Evolutionary conservation across 2,888 invertebrate species (phyloP), one percentile per base, ranked within the genome.

Genomic region (Unio delphinus): DNA sequence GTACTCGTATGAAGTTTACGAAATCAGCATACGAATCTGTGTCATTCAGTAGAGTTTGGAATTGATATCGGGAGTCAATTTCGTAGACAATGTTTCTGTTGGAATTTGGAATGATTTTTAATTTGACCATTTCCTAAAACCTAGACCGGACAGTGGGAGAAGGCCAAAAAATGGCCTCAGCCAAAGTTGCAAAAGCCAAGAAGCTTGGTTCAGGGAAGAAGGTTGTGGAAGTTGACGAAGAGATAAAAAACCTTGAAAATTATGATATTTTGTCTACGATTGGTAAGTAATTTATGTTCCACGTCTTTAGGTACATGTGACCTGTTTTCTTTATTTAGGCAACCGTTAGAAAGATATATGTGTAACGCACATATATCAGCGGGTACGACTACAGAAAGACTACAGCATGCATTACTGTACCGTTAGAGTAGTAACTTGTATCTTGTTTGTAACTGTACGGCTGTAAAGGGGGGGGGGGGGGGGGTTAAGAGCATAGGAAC

Each of bases 121-220:
- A 15, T 15, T 45, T 45, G 45, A 3, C 45, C 45, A 45, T 45
- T 45, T 45, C 15, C 45, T 45, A 45, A 45, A 45, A 45, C 45
- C 15, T 45, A 15, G 15, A 15, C 45, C 15, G 45, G 45, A 45
- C 45, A 45, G 45, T 45, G 45, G 45, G 45, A 34, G 45, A 45
- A 45, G 45, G 18, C 26, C 34, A 34, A 28, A 72, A 67, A 75
- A 83, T 83, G 83, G 83, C 83, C 72, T 79, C 80, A 61, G 81
- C 80, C 15, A 81, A 79, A 78, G 80, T 83, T 72, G 81, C 83
- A 64, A 83, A 83, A 78, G 75, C 74, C 20, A 81, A 81, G 67
- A 73, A 77, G 54, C 77, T 75, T 58, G 67, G 70, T 18, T 67
- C 69, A 65, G 67, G 75, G 15, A 74, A 75, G 26, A 73, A 75